Evolutionary conservation across 1,140 invertebrate species (phyloP).

Genomic region (Yoshiicerus persimilis): DNA sequence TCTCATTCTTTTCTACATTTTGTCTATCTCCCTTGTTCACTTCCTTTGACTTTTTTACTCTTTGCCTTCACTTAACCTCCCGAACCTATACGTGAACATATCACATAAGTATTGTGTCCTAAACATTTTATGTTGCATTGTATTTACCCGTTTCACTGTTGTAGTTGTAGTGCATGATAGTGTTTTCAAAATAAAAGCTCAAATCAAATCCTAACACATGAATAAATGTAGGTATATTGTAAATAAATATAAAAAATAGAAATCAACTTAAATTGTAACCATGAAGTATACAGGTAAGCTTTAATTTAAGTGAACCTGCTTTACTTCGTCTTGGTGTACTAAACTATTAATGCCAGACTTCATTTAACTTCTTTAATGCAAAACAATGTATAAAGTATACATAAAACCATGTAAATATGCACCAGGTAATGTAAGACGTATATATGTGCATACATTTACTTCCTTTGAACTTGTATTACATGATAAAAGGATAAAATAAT

Average conservation of each 20-base stretch:
- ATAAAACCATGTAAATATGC: neutral
- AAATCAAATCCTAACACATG: neutral
- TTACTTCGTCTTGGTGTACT: neutral
- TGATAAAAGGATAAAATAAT: neutral
- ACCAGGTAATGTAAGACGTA: neutral
- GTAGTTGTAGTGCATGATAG: neutral
- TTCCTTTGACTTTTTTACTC: conserved; percentile 18
- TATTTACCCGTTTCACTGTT: neutral
- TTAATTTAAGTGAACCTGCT: neutral
- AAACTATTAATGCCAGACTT: neutral
- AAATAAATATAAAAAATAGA: neutral
- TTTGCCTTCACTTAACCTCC: neutral
- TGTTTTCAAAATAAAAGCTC: conserved; percentile 2
- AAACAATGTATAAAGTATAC: neutral
- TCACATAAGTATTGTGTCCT: neutral
- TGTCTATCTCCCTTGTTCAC: conserved; percentile 19
- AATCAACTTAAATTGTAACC: neutral
- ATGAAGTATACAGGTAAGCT: neutral
- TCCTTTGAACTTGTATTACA: neutral
- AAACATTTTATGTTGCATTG: neutral
- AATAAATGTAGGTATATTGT: neutral
- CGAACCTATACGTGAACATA: neutral
- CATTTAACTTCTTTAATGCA: neutral
- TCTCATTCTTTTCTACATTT: neutral
- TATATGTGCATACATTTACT: neutral